Conservation (phyloP, 1,140 invertebrate genomes). For the Tetragonula clypearis region DNA sequence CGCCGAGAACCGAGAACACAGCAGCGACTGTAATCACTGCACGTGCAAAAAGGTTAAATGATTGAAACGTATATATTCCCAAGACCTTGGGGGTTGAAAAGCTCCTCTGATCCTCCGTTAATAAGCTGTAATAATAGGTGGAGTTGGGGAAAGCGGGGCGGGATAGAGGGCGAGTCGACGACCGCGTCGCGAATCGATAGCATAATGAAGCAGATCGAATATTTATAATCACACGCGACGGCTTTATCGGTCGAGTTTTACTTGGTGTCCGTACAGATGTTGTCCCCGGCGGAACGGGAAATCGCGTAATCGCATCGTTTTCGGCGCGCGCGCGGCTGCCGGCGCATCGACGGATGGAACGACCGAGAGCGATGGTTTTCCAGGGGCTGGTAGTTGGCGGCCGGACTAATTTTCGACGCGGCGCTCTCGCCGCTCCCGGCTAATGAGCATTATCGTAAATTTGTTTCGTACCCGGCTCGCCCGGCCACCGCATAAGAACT, state of each 20-base stretch:
- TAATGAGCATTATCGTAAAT: conserved; percentile 57
- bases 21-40: not conserved
- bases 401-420: conserved; percentile 41
- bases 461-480: conserved; percentile 34
- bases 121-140: conserved; percentile 36
- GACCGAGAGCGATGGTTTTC: conserved; percentile 17
- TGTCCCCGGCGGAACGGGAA: conserved; percentile 1
- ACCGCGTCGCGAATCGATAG: conserved; percentile 26
- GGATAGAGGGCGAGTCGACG: too few relatives aligned
- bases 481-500: conserved; percentile 46
- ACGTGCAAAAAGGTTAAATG: not conserved
- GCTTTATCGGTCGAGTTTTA: conserved; percentile 30
- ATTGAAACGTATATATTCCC: not conserved
- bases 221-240: conserved; percentile 24
- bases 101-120: not conserved
- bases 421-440: conserved; percentile 8
- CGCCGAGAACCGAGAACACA: not conserved
- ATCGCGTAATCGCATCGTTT: conserved; percentile 12
- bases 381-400: not conserved
- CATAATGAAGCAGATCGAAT: conserved; percentile 40
- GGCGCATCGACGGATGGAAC: not conserved
- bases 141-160: not conserved
- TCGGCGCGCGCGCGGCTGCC: not conserved
- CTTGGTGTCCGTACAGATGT: conserved; percentile 29
- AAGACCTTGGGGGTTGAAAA: not conserved